Base-by-base conservation (phyloP, 2,113 vertebrate species). In the Epinephelus moara region DNA sequence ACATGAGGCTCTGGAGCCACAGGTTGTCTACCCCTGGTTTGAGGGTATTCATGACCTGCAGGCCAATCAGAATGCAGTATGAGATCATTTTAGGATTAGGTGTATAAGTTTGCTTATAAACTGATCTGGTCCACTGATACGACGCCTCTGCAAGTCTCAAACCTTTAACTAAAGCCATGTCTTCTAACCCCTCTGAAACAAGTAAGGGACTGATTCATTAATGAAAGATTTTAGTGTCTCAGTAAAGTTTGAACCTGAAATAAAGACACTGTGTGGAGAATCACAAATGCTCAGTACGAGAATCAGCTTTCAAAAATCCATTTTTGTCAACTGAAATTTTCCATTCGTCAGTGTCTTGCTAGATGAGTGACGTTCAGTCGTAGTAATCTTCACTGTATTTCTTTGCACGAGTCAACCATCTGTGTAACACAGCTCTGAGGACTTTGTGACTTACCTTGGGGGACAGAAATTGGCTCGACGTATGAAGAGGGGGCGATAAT, bases 401-500 rank as follows among this genome's bases (percentile, higher is more conserved):
- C 71, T 73, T 73, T 4, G 33, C 17, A 52, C 74, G 80, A 75
- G 75, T 82, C 78, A 78, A 81, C 89, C 85, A 91, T 91, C 90
- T 89, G 88, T 75, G 74, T 78, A 30, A 37, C 67, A 70, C 78
- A 70, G 85, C 80, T 62, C 21, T 57, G n/a, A 70, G 67, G 77
- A 88, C 81, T 85, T 87, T 82, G 59, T 18, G n/a, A 84, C 82
- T 62, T 76, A 79, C 81, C 86, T 87, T 82, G 23, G 70, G 89
- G 91, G 90, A 92, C 83, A 71, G 57, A 78, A 84, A 68, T 88
- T 84, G 88, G 75, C 60, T 27, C 19, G 40, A 49, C 3, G 4
- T 84, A 86, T 89, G 81, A 89, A 81, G 68, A 67, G 53, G 30
- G 52, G 70, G 56, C 4, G 59, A 71, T 92, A 88, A 91, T 94